Evolutionary conservation across 2,113 vertebrate genomes (phyloP).

Genomic region (Daphoenositta chrysoptera): DNA sequence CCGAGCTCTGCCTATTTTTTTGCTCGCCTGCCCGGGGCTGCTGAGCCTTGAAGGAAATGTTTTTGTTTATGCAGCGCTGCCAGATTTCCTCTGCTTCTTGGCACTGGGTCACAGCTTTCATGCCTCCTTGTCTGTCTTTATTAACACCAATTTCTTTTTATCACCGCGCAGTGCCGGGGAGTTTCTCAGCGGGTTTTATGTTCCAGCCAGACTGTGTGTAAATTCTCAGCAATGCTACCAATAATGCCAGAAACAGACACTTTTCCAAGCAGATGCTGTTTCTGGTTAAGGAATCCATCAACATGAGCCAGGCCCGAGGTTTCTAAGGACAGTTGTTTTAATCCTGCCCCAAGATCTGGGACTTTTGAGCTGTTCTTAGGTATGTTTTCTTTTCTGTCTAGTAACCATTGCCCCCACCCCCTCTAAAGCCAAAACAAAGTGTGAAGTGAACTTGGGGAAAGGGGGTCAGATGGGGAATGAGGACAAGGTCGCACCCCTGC

Average conservation of each 20-base stretch:
- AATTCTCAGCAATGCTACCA: conserved; percentile 52
- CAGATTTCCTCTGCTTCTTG: conserved; percentile 69
- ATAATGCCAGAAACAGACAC: conserved; percentile 19
- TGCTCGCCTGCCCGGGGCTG: neutral
- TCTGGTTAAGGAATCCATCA: conserved; percentile 60
- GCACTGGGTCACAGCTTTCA: conserved; percentile 46
- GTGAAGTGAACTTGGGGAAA: neutral
- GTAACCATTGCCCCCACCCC: neutral
- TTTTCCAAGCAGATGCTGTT: conserved; percentile 55
- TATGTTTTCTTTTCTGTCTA: neutral
- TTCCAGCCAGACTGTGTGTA: conserved; percentile 47
- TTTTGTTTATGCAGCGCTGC: conserved; percentile 66
- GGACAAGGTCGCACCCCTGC: neutral
- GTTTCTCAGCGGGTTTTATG: conserved; percentile 57
- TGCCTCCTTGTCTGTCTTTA: conserved; percentile 40
- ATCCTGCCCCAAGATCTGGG: conserved; percentile 8
- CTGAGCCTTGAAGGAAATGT: conserved; percentile 61
- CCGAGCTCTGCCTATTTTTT: neutral
- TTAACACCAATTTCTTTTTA: conserved; percentile 53
- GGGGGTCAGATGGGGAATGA: neutral
- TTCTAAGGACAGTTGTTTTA: conserved; percentile 27
- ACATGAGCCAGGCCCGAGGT: conserved; percentile 5
- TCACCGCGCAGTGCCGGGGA: neutral
- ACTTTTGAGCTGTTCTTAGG: neutral
- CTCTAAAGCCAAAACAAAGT: neutral